Conservation (phyloP, 2,797 vertebrate genomes). For the Dendrocincla tyrannina region DNA sequence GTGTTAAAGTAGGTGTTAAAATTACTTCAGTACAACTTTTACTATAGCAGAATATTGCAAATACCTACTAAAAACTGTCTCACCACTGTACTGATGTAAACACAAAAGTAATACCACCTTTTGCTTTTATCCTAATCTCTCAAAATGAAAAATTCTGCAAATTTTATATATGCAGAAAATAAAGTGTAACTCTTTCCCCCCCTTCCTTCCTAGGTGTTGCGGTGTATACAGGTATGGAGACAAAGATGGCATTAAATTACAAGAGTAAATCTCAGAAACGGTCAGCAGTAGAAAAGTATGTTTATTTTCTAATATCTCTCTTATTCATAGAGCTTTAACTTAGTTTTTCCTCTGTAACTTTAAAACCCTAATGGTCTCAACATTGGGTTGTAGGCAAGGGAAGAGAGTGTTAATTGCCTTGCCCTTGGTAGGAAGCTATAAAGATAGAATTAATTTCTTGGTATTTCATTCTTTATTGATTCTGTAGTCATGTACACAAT, state of each 20-base stretch:
- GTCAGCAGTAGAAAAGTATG: constrained; percentile 97
- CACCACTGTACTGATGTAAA: not conserved
- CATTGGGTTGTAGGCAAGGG: not conserved
- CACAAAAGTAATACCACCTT: not conserved
- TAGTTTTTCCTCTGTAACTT: not conserved
- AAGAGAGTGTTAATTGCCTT: not conserved
- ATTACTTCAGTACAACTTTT: not conserved
- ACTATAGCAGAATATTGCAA: not conserved
- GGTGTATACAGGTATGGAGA: constrained; percentile 98
- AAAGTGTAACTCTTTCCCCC: not conserved
- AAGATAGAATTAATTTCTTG: not conserved
- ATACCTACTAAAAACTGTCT: not conserved
- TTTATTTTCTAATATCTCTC: constrained; percentile 38
- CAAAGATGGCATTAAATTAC: constrained; percentile 99
- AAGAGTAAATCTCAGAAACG: constrained; percentile 99
- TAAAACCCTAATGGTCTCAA: not conserved
- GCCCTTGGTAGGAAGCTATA: not conserved
- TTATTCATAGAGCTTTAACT: constrained; percentile 34
- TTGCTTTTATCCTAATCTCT: not conserved
- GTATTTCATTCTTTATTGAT: not conserved
- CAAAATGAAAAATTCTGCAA: not conserved
- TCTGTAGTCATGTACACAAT: not conserved
- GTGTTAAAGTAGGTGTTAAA: not conserved
- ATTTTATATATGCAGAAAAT: not conserved
- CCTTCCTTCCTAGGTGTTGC: constrained; percentile 86